phyloP scores from a whole-genome alignment of 1,140 invertebrate genomes.

The Octopus sinensis region DNA sequence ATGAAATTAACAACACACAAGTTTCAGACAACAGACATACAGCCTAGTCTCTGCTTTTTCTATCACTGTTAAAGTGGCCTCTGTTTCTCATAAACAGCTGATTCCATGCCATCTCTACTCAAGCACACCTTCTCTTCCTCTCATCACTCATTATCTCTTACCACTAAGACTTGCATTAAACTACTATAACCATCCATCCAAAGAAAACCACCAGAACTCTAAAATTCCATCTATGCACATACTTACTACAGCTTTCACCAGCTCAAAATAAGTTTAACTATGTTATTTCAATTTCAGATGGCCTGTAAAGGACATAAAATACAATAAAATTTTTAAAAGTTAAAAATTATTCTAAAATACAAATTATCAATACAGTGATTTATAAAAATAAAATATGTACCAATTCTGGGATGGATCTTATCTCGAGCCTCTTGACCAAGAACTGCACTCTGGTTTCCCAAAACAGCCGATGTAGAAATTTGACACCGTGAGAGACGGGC shows the following conservation, averaged over 20 bases:
- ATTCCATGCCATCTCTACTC: too few species aligned
- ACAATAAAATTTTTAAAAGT: background rate
- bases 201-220: background rate
- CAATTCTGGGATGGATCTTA: conserved; percentile 5
- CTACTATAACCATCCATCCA: too few species aligned
- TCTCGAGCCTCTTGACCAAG: background rate
- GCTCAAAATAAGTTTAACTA: background rate
- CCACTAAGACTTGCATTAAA: too few species aligned
- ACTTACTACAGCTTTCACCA: background rate
- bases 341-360: background rate
- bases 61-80: too few species aligned
- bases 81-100: too few species aligned
- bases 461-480: background rate
- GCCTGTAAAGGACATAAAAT: background rate
- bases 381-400: background rate
- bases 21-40: too few species aligned
- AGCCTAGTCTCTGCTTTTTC: too few species aligned
- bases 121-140: too few species aligned
- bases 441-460: background rate
- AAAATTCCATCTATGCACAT: background rate
- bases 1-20: too few species aligned
- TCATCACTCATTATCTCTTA: too few species aligned
- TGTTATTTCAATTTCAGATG: background rate
- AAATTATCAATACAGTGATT: too few species aligned
- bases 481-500: background rate